These are phyloP conservation scores for Nycteola revayana DNA, from an alignment of 2,888 invertebrate species.

Conservation along the genomic window DNA sequence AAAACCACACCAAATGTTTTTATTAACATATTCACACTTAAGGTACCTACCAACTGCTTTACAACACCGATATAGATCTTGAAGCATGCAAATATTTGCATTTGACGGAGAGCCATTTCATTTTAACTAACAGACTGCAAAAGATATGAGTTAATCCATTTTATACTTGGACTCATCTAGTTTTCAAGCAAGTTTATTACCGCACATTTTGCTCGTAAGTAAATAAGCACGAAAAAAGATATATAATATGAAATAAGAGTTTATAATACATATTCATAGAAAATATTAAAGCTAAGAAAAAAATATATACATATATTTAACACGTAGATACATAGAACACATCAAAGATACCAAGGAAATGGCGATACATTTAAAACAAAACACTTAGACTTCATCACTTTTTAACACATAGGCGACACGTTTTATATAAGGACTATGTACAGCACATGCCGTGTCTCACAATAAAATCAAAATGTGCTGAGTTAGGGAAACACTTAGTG, in stretches of 20 bases:
- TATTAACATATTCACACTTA: neutral
- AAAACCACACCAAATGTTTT: constrained; percentile 19
- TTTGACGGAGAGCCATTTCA: constrained; percentile 9
- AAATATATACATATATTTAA: constrained; percentile 12
- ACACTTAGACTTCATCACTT: constrained; percentile 37
- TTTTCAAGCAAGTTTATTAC: too few species aligned
- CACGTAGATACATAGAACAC: constrained; percentile 12
- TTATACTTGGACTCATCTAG: too few species aligned
- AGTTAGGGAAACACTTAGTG: constrained; percentile 70
- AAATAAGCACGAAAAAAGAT: constrained; percentile 21
- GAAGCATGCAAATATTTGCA: constrained; percentile 23
- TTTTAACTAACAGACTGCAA: too few species aligned
- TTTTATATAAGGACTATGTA: constrained; percentile 37
- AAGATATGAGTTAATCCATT: too few species aligned
- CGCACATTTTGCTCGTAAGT: too few species aligned
- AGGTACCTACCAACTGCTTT: neutral
- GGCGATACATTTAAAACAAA: constrained; percentile 17
- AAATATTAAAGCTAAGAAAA: constrained; percentile 19
- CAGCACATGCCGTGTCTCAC: constrained; percentile 59
- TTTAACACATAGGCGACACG: constrained; percentile 41
- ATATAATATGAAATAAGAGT: constrained; percentile 4
- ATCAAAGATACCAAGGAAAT: constrained; percentile 22
- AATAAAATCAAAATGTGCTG: constrained; percentile 59
- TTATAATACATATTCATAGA: constrained; percentile 7
- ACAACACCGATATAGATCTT: constrained; percentile 27